phyloP scores from a whole-genome alignment of 2,888 invertebrate genomes.

The Cataglyphis altisquamis region DNA sequence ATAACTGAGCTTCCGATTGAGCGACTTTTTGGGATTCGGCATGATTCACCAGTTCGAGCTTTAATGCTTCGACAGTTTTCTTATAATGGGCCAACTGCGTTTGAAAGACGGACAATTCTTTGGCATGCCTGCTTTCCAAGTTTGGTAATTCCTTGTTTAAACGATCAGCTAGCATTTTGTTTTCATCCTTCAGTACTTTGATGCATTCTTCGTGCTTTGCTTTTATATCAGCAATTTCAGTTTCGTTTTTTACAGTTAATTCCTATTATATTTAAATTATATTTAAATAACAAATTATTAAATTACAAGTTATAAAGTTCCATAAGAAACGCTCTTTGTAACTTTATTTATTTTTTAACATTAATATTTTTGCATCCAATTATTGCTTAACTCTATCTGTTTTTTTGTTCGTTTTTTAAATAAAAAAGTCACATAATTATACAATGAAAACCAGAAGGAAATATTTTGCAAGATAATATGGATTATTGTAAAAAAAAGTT shows the following conservation, averaged over 20 bases:
- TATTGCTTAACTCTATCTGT: too few relatives aligned
- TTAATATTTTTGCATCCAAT: too few relatives aligned
- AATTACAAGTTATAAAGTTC: too few relatives aligned
- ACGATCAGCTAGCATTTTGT: conserved; percentile 73
- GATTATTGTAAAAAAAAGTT: too few relatives aligned
- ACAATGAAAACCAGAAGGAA: neutral
- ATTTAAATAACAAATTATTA: neutral
- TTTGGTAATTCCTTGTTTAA: conserved; percentile 79
- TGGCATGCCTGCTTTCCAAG: conserved; percentile 81
- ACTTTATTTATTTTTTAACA: too few relatives aligned
- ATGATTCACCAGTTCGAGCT: conserved; percentile 79
- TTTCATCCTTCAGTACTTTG: conserved; percentile 77
- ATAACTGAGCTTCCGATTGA: conserved; percentile 73
- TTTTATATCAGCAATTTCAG: conserved; percentile 75
- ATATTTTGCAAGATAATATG: too few relatives aligned
- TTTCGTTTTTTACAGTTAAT: conserved; percentile 74
- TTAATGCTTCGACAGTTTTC: conserved; percentile 81
- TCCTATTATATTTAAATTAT: conserved; percentile 67
- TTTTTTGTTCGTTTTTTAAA: too few relatives aligned
- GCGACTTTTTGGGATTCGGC: conserved; percentile 77
- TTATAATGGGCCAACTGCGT: conserved; percentile 80
- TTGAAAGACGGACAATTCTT: conserved; percentile 83
- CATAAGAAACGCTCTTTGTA: too few relatives aligned
- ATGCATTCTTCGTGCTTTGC: conserved; percentile 78
- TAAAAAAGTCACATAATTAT: too few relatives aligned